phyloP scores from a whole-genome alignment of 1,140 invertebrate species.

The Cydia fagiglandana region DNA sequence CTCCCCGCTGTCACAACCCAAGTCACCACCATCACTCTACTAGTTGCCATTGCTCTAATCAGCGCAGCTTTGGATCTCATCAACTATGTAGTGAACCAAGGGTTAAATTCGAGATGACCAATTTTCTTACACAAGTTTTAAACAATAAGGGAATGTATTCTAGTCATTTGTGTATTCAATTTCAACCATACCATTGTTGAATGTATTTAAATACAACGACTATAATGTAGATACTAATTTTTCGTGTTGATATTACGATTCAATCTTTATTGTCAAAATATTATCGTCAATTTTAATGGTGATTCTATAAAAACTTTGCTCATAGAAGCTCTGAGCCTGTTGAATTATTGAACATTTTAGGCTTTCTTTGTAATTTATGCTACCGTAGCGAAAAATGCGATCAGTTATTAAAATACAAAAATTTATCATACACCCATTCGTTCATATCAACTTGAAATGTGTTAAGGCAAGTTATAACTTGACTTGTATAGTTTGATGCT shows the following conservation, averaged over 20 bases:
- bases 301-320: conserved; percentile 7
- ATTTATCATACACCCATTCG: conserved; percentile 11
- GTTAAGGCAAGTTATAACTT: conserved; percentile 17
- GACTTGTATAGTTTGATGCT: conserved; percentile 20
- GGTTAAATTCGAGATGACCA: conserved; percentile 44
- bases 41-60: conserved; percentile 35
- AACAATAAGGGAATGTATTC: not conserved
- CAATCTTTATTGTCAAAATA: conserved; percentile 38
- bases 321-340: conserved; percentile 19
- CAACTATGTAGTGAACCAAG: not conserved
- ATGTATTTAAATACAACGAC: conserved; percentile 58
- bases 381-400: conserved; percentile 11
- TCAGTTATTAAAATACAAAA: not conserved
- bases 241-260: conserved; percentile 28
- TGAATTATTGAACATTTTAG: conserved; percentile 16
- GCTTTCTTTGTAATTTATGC: not conserved
- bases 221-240: conserved; percentile 35
- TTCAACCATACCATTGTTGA: conserved; percentile 34
- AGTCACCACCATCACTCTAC: conserved; percentile 34
- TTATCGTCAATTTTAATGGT: conserved; percentile 34
- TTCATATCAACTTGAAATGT: conserved; percentile 29
- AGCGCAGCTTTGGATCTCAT: conserved; percentile 35
- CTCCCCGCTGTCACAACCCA: conserved; percentile 40
- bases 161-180: conserved; percentile 30
- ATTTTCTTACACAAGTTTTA: conserved; percentile 32